Evolutionary conservation across 2,113 vertebrate genomes (phyloP).

Genomic region (Tachysurus vachellii): DNA sequence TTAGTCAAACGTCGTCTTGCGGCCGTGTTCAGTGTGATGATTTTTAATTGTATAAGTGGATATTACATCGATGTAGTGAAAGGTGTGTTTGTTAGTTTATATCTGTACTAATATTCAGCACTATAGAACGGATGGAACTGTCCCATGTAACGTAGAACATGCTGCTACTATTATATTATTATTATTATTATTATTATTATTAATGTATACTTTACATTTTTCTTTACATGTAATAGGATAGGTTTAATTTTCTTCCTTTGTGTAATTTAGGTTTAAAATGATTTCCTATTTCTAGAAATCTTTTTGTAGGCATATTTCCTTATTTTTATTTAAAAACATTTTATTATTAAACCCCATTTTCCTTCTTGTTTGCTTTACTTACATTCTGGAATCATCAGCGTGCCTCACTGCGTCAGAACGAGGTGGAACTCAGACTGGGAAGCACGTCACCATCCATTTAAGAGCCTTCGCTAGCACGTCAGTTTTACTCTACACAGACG

Average conservation of each 20-base stretch:
- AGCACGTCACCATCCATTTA: neutral
- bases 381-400: too few relatives aligned
- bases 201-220: slow-evolving; percentile 63
- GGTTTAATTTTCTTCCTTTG: neutral
- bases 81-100: neutral
- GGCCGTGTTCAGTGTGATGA: neutral
- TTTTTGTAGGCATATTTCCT: slow-evolving; percentile 14
- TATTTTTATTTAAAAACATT: neutral
- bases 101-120: neutral
- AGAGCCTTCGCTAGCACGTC: neutral
- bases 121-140: slow-evolving; percentile 39
- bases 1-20: neutral
- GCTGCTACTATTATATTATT: slow-evolving; percentile 42
- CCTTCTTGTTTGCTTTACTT: neutral
- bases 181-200: slow-evolving; percentile 54
- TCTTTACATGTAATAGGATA: neutral
- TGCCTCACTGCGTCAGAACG: neutral
- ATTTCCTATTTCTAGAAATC: neutral
- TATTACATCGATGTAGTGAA: neutral
- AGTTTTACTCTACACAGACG: neutral
- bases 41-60: neutral
- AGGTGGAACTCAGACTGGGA: neutral
- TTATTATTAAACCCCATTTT: neutral
- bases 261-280: neutral
- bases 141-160: slow-evolving; percentile 49